These are phyloP conservation scores for Leptocoma aspasia DNA, from an alignment of 2,113 vertebrate genomes.

Conservation along the genomic window DNA sequence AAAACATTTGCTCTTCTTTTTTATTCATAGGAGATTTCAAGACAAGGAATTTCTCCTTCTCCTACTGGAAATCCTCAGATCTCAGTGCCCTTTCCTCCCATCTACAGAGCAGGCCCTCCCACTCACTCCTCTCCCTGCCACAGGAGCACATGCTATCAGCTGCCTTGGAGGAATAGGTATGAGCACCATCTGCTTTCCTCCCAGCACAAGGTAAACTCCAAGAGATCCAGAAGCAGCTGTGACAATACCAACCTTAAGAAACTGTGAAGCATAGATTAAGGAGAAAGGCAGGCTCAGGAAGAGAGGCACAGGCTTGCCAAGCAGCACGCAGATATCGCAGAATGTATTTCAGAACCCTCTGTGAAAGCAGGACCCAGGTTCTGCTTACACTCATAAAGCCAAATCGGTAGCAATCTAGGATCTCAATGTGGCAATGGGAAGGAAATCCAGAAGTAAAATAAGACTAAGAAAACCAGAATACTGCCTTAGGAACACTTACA, in stretches of 20 bases:
- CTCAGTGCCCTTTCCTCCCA: not conserved
- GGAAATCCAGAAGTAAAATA: not conserved
- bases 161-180: not conserved
- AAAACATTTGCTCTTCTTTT: not conserved
- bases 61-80: not conserved
- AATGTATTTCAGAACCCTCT: not conserved
- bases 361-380: not conserved
- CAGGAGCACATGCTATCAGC: not conserved
- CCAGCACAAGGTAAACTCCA: not conserved
- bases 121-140: not conserved
- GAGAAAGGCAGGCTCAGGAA: not conserved
- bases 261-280: not conserved
- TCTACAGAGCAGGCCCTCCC: not conserved
- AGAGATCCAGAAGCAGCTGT: not conserved
- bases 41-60: not conserved
- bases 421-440: not conserved
- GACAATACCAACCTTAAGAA: not conserved
- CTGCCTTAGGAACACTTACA: constrained; percentile 73
- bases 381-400: not conserved
- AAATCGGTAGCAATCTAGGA: not conserved
- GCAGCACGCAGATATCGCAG: not conserved
- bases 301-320: not conserved
- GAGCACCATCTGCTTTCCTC: not conserved
- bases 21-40: not conserved
- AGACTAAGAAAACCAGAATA: not conserved